Evolutionary conservation across 1,140 invertebrate genomes (phyloP), one percentile per base, ranked within the genome.

Genomic region (Heliconius himera): DNA sequence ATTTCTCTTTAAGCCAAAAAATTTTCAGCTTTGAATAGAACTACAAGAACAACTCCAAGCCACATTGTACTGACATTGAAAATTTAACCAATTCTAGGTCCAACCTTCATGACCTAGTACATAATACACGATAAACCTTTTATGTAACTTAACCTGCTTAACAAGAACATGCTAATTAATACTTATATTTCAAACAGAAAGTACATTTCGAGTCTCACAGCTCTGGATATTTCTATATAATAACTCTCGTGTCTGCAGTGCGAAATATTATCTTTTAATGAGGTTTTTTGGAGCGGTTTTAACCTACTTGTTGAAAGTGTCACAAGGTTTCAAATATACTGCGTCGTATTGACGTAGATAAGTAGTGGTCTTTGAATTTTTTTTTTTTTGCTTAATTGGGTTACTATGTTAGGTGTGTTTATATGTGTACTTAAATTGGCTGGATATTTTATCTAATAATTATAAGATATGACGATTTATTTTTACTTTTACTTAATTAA

Each of bases 191-290:
- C 3, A 66, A 29, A 66, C 60, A 66, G 60, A 66, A 29, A 66
- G 60, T 66, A 66, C 60, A 29, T 66, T 66, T 66, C 13, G 60
- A 66, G 60, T 66, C 60, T 66, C 60, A 66, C 22, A 13, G 60
- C 60, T 66, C 11, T 46, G 5, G 60, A 66, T 66, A 29, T 66
- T 66, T 66, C 60, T 66, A 66, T 66, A 66, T 66, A 66, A 66
- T 66, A 29, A 66, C 22, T 13, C 60, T 66, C 60, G 9, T 29
- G 60, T 13, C 60, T 66, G 60, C 60, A 66, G 22, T 66, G 60
- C 60, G 22, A 66, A 66, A 66, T 66, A 66, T 66, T 66, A 29
- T 66, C 60, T 66, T 66, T 66, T 66, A 66, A 66, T 66, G 60
- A 66, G 60, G 60, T 66, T 66, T 66, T 66, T 66, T 66, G 60